Evolutionary conservation across 2,113 vertebrate species (phyloP).

Genomic region (Rhinoptilus africanus): DNA sequence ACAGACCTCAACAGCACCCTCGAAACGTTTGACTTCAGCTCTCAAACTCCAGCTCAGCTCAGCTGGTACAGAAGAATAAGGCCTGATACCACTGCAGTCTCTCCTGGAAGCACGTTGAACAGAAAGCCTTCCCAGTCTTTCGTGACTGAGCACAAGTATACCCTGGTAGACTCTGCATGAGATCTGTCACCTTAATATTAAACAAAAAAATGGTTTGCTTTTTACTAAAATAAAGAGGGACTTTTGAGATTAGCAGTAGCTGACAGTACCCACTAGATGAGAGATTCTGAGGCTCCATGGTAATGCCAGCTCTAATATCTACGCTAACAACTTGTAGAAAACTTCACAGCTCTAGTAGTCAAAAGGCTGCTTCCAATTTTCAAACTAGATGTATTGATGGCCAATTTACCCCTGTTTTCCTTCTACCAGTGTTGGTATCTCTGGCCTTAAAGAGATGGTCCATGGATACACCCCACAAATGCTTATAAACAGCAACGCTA

Average conservation of each 20-base stretch:
- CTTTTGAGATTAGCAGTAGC: neutral
- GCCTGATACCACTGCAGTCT: neutral
- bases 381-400: fast-evolving
- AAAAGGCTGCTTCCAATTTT: neutral
- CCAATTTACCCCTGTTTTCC: neutral
- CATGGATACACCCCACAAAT: neutral
- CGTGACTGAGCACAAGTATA: fast-evolving
- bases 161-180: no score
- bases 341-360: neutral
- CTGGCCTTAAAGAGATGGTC: neutral
- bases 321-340: neutral
- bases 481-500: neutral
- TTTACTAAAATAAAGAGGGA: neutral
- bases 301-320: neutral
- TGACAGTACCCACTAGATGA: neutral
- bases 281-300: neutral
- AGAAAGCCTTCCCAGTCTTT: neutral
- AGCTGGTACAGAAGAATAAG: neutral
- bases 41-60: neutral
- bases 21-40: neutral
- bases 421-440: neutral
- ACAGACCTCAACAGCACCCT: no score
- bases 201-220: neutral
- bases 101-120: neutral
- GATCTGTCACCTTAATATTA: neutral